Base-by-base conservation (phyloP, 1,140 invertebrate genomes). In the Helicoverpa armigera region DNA sequence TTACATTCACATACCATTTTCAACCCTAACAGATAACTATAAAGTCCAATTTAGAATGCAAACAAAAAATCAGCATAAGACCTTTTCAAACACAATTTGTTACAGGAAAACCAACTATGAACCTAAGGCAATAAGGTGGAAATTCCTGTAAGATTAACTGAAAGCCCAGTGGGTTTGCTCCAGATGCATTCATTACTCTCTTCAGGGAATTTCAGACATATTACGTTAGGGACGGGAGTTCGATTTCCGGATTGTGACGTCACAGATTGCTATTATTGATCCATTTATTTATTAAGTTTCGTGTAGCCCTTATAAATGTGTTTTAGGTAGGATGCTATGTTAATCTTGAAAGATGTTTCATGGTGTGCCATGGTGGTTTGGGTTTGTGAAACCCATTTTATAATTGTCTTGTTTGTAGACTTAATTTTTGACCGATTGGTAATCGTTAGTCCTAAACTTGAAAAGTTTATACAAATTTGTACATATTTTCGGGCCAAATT, bases 131-230 rank as follows among this genome's bases (percentile, higher is more conserved):
- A 12, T 69, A 18, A 69, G 43, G 65, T 13, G 65, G 16, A 16
- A 50, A 69, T 69, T 69, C 18, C 43, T 50, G 43, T 13, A 50
- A 69, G n/a, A 13, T 14, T 4, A 31, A 1, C 54, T 53, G 3
- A 9, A 7, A 54, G 23, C 18, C 69, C 23, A 50, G 65, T 48
- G 43, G 43, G 65, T 50, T 53, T 72, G 69, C 69, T 72, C 69
- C 31, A 54, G 48, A 31, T 72, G 69, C 69, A 72, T 72, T 72
- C 69, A 72, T 72, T 72, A 72, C 50, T n/a, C 35, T 14, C 69
- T 50, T 54, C 23, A 43, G 69, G 69, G 69, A 72, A 72, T 72
- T 72, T 12, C 5, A 29, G 50, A 54, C 50, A 54, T 72, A 72
- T 72, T 72, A 72, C 65, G 35, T 69, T 51, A 50, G 65, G 65